phyloP scores from a whole-genome alignment of 2,888 invertebrate species.

The Miltochrista miniata region DNA sequence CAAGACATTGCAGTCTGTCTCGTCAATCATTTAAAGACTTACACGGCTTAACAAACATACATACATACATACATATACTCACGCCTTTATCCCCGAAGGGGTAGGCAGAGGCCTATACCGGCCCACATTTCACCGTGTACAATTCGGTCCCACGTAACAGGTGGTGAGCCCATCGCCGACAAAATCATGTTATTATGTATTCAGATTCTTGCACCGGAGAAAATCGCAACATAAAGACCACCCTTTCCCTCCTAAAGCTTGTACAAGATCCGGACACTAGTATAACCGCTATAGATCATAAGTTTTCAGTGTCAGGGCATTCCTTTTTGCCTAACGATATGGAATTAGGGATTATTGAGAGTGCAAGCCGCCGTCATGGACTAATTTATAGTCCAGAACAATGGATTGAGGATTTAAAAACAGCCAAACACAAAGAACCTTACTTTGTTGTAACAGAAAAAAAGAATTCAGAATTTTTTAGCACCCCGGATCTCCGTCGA shows the following conservation, averaged over 20 bases:
- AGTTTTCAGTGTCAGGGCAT: constrained; percentile 11
- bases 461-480: constrained; percentile 15
- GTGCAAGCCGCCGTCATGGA: constrained; percentile 9
- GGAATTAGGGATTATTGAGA: constrained; percentile 2
- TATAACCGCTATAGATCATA: constrained; percentile 25
- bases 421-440: constrained; percentile 17
- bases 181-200: constrained; percentile 39
- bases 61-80: too few relatives aligned
- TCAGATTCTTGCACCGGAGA: constrained; percentile 43
- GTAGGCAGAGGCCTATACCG: too few relatives aligned
- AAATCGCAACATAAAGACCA: constrained; percentile 33
- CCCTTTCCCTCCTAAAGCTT: constrained; percentile 35
- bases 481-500: too few relatives aligned
- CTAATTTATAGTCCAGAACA: constrained; percentile 13
- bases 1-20: constrained; percentile 41
- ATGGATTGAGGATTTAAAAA: constrained; percentile 15
- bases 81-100: too few relatives aligned
- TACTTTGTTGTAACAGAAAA: constrained; percentile 19
- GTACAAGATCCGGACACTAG: constrained; percentile 18
- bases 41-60: constrained; percentile 15
- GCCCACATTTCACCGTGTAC: too few relatives aligned
- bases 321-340: background rate
- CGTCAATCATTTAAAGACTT: constrained; percentile 19
- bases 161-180: too few relatives aligned
- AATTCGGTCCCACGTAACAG: too few relatives aligned